phyloP scores from a whole-genome alignment of 2,113 vertebrate genomes.

The Corythoichthys haematopterus region DNA sequence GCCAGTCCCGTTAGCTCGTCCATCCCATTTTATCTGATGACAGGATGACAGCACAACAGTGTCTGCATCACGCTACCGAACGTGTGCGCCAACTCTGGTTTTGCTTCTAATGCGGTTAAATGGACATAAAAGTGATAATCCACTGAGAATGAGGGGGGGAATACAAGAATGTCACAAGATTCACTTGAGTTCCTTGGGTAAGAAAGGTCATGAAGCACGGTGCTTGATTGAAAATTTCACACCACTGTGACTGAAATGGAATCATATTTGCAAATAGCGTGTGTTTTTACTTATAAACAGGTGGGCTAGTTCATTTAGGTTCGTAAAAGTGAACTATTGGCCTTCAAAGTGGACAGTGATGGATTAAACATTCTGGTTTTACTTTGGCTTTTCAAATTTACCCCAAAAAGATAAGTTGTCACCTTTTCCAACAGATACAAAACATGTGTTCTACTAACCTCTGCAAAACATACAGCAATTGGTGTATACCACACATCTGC shows the following conservation, averaged over 20 bases:
- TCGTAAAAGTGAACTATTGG: background rate
- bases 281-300: background rate
- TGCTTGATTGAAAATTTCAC: constrained; percentile 2
- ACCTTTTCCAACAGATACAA: too few species aligned
- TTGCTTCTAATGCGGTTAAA: background rate
- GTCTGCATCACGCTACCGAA: constrained; percentile 11
- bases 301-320: background rate
- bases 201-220: constrained; percentile 13
- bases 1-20: constrained; percentile 67
- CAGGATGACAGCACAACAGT: constrained; percentile 32
- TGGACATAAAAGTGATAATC: background rate
- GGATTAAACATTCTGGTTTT: too few species aligned
- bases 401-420: too few species aligned
- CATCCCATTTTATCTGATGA: constrained; percentile 71
- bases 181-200: constrained; percentile 1
- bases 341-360: background rate
- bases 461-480: too few species aligned
- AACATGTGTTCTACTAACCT: too few species aligned
- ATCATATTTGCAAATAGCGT: constrained; percentile 7
- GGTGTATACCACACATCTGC: too few species aligned
- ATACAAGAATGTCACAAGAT: constrained; percentile 2
- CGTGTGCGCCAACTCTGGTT: background rate
- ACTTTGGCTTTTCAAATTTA: too few species aligned
- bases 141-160: constrained; percentile 3
- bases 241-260: constrained; percentile 1